Base-by-base conservation (phyloP, 2,113 vertebrate genomes). In the Aix galericulata region DNA sequence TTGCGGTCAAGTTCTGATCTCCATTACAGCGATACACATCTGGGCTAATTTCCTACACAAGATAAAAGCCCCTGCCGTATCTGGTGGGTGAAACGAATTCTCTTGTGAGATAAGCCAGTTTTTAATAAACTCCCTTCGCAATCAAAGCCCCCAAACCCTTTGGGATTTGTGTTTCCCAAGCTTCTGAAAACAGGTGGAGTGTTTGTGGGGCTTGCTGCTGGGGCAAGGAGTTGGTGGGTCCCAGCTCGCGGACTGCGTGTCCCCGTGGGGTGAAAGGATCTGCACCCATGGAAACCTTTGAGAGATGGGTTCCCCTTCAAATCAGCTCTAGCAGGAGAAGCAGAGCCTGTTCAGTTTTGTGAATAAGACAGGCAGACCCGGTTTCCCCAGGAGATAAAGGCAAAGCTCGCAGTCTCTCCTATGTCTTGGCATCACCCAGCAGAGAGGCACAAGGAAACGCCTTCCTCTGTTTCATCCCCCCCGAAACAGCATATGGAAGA, bases 1-100 rank as follows among this genome's bases (percentile, higher is more conserved):
- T 50, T 82, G 77, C 93, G 94, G 73, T 88, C 44, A 16, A 42
- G 83, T 84, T 91, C 52, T 91, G 92, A 72, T 86, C 73, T 78
- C 68, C 25, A 4, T 34, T 38, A 15, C 11, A 10, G 60, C 4
- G 3, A 55, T 55, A 36, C 2, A 8, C 4, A 5, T 40, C 79
- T 42, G 67, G 13, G 23, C 44, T 86, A 68, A 77, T 69, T 86
- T 64, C 53, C 64, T 46, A 4, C 36, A 67, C 78, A 77, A 92
- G 86, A 84, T 88, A 55, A 95, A 90, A 95, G 59, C 31, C 34
- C 18, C 59, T 74, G 55, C 46, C 66, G 0, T 8, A 3, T 34
- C 73, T 91, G 56, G 16, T 71, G 66, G 59, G 52, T 72, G 67
- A 84, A 83, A 46, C 27, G 67, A 80, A 73, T 42, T 62, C 22